Base-by-base conservation (phyloP, 2,113 vertebrate species). In the Paralichthys olivaceus region DNA sequence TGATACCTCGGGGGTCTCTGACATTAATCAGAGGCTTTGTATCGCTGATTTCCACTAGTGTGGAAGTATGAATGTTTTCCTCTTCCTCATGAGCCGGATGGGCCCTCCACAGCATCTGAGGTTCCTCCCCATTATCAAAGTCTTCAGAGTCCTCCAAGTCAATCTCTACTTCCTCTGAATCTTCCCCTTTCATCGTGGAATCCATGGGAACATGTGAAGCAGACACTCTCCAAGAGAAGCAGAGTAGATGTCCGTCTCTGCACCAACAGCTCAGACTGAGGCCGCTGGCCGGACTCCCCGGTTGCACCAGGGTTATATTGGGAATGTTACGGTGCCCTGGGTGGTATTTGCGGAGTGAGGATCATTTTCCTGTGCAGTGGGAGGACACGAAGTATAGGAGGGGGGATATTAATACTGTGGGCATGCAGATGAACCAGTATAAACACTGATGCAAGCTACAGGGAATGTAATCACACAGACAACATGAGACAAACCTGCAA, bases 1-100 rank as follows among this genome's bases (percentile, higher is more conserved):
- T 94, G 69, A 94, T 90, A 69, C 92, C 91, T 47, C 89, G 75
- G 2, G 94, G 91, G 82, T 95, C 94, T 83, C 94, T 84, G 69
- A 74, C 80, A 25, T 90, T 89, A 69, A 95, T 86, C 73, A 94
- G 83, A 29, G 93, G 93, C 60, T 90, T 92, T 60, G 93, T 95
- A 53, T 93, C 94, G 40, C 93, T 94, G 81, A 93, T 91, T 77
- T 93, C 92, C 69, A 93, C 92, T 2, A 93, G 73, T 0, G 90
- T 82, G 7, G 92, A 92, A 0, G 90, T 88, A 20, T 90, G 72
- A 81, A 94, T 93, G 70, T 92, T 90, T 20, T 94, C 92, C 28
- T 92, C 89, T 47, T 89, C 90, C 37, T 93, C 92, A 79, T 84
- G 37, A 45, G 77, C 82, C 54, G 87, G 81, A 51, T 70, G 84